Base-by-base conservation (phyloP, 2,113 vertebrate species). In the Poeciliopsis retropinna region DNA sequence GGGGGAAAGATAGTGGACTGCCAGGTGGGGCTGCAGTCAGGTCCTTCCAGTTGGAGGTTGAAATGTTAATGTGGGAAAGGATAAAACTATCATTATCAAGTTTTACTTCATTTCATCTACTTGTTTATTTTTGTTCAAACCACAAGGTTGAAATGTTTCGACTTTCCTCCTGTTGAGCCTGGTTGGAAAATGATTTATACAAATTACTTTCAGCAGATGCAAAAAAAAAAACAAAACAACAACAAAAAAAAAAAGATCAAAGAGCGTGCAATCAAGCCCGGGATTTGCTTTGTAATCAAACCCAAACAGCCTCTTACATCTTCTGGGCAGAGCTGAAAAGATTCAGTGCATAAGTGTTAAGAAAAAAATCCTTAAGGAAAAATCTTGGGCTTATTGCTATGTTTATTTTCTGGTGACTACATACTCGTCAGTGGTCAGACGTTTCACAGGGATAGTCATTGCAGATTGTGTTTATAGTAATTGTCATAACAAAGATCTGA, bases 11-110 rank as follows among this genome's bases (percentile, higher is more conserved):
- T 61, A 80, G 85, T 78, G 84, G 85, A 90, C 85, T 87, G 84
- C 88, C 87, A 92, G 87, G 84, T 88, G 90, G 80, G 76, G 85
- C 83, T 65, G 76, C 74, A 80, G 74, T 80, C 77, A 80, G 85
- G 80, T 88, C 79, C 72, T 78, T 85, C 67, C 80, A 66, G 80
- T 79, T 81, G 80, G 72, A 81, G 67, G 73, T 47, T 25, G 29
- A 75, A 29, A 17, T 70, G 54, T 78, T 76, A 67, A 78, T 51
- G 72, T 9, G 27, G 29, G 81, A 39, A 64, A 61, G 64, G 15
- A 82, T 64, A n/a, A 62, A 82, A 66, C 81, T 13, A 19, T 39
- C 28, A n/a, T 57, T 17, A 57, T 28, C 0, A 19, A 47, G 44
- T 17, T 62, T 62, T 64, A 61, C 67, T n/a, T 28, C n/a, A 73